phyloP scores from a whole-genome alignment of 2,888 invertebrate species.

The Luperina nickerlii region DNA sequence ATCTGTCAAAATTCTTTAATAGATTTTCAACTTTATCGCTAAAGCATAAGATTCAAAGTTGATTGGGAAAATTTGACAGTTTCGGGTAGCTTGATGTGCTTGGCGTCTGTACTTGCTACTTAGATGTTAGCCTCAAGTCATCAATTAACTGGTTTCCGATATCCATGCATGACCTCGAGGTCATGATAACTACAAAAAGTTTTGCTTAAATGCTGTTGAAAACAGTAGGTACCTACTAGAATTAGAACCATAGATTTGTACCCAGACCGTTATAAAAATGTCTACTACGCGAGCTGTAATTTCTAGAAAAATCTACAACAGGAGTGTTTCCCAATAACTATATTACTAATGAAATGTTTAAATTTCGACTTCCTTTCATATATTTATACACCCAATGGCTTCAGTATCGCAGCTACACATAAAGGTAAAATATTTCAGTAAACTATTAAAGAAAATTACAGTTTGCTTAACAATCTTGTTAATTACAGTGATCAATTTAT shows the following conservation, averaged over 20 bases:
- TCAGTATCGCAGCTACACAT: slow-evolving; percentile 49
- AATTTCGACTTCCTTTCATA: slow-evolving; percentile 66
- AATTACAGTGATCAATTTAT: slow-evolving; percentile 48
- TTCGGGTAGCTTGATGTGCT: too few relatives aligned
- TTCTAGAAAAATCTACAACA: slow-evolving; percentile 62
- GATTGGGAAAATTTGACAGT: too few relatives aligned
- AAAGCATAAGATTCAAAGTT: too few relatives aligned
- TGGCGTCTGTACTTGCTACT: not conserved
- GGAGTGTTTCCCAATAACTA: slow-evolving; percentile 55
- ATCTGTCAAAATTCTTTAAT: too few relatives aligned
- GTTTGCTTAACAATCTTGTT: slow-evolving; percentile 44
- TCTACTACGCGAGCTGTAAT: slow-evolving; percentile 31
- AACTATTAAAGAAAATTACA: slow-evolving; percentile 56
- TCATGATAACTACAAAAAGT: too few relatives aligned
- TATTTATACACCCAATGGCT: slow-evolving; percentile 67
- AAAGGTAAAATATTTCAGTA: slow-evolving; percentile 37
- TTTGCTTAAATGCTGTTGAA: not conserved
- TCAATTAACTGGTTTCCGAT: not conserved
- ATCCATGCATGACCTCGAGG: not conserved
- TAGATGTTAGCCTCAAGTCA: not conserved
- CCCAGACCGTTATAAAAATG: slow-evolving; percentile 4
- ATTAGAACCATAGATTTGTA: slow-evolving; percentile 17
- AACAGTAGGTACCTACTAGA: not conserved
- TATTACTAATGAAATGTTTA: slow-evolving; percentile 72
- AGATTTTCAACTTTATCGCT: too few relatives aligned